Evolutionary conservation across 2,888 invertebrate species (phyloP), one percentile per base, ranked within the genome.

Genomic region (Chrysolina haemoptera): DNA sequence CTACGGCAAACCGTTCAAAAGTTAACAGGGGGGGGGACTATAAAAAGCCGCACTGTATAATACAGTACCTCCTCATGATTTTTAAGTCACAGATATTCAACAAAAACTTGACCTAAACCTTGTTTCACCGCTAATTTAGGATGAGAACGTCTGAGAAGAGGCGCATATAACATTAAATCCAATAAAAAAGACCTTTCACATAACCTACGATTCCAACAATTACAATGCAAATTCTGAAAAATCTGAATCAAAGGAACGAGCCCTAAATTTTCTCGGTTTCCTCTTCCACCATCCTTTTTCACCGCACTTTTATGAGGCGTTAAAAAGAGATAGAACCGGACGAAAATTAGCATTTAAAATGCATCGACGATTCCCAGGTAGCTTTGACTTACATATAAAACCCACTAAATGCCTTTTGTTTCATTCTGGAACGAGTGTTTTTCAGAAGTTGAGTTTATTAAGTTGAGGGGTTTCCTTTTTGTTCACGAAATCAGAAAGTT

Each of bases 321-420:
- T 12, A 20, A 62, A 69, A 22, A 43, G 46, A 43, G 41, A 69
- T 20, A 69, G 62, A 62, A 68, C 62, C 74, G 70, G 74, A 67
- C 22, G 62, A 46, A 77, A 78, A 78, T 78, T 78, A 78, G 77
- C 78, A 78, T 78, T 78, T 78, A 77, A 78, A 78, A 76, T 76
- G 68, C 71, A 75, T 68, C 68, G 71, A 71, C 73, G 75, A 78
- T 78, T 78, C 77, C 75, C 78, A 78, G 77, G 78, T 78, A 78
- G 71, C 67, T 75, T 73, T 75, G 69, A 73, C 73, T 73, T 75
- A 75, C 75, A 69, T 64, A 53, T 74, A 74, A 74, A 74, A 74
- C 68, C 65, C 53, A 48, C 67, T 67, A 50, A 67, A 67, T 55
- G 74, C 43, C 74, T 74, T 74, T 74, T 74, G 70, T 74, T 70